Base-by-base conservation (phyloP, 2,797 vertebrate species). In the Notolabrus celidotus region DNA sequence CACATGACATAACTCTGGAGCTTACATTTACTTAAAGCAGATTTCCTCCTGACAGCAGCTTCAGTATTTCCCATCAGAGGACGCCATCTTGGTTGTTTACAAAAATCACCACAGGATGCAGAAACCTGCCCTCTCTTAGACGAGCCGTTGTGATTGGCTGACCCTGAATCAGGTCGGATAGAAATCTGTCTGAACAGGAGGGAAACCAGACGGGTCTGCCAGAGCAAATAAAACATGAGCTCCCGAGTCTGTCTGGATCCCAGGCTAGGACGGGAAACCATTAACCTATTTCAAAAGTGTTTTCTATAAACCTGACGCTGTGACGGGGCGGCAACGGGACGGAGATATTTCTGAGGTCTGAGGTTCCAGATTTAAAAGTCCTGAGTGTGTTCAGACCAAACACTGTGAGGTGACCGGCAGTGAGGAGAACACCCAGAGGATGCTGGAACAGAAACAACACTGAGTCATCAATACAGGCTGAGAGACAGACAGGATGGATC, bases 171-270 rank as follows among this genome's bases (percentile, higher is more conserved):
- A 47, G 14, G 46, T 25, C 7, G 22, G 22, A 22, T 1, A 22
- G 43, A 22, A 46, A 22, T 22, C 43, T 11, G 43, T 23, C 45
- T 46, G 45, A 47, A 23, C 23, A 25, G 22, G 46, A 47, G 23
- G 46, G 14, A 22, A 16, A 47, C 22, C 46, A 47, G 46, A 47
- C 46, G 14, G 14, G 10, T 9, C 51, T 20, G 51, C 29, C 6
- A 7, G 12, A 47, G 45, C 45, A 27, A 47, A 47, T 46, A 47
- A 47, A 47, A 47, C 46, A 47, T 47, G 46, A 47, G 46, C 46
- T 47, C 14, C 22, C 46, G 15, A 12, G 22, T 47, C 23, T 16
- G 46, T 25, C 46, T 15, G 23, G 46, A 11, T 47, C 46, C 22
- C 42, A 15, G 23, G 4, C 46, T 15, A 16, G 22, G 12, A 16